Evolutionary conservation across 2,113 vertebrate species (phyloP), one percentile per base, ranked within the genome.

Genomic region (Lontra canadensis): DNA sequence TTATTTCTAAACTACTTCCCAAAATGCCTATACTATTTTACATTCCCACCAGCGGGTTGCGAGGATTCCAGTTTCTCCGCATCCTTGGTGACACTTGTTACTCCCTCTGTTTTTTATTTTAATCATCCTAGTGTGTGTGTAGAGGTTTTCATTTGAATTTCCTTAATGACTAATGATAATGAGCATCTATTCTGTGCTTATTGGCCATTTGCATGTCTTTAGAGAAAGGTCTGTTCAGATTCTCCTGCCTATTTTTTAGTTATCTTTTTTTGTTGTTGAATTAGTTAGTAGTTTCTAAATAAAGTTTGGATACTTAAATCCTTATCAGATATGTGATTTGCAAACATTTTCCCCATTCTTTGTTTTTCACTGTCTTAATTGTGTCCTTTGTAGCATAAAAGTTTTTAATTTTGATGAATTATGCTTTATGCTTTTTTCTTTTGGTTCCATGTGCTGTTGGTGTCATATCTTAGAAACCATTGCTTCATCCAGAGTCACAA

Each of bases 91-190:
- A 31, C 13, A 21, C 73, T 78, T 29, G 20, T n/a, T 31, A 36
- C 21, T n/a, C 26, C 34, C 17, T 29, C 82, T 84, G 25, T 69
- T 14, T 85, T 44, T 67, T 39, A 21, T 71, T 85, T 71, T 63
- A 42, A 10, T 39, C 11, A 42, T 69, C 44, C 4, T 80, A 42
- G 44, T 57, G 31, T 25, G 26, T 39, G 25, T 84, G 36, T 78
- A 69, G 71, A 88, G 39, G 25, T 80, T 96, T 95, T 52, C 80
- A 79, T 87, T 83, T 86, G 25, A 34, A n/a, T 94, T 96, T 97
- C 26, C 0, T 49, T 92, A 36, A 79, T 59, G 31, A 86, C 47
- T 21, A 9, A 39, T 49, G 69, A 73, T 84, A 42, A 23, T 49
- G 88, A 84, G 11, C 31, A 13, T 49, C 34, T 91, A 63, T 69